Evolutionary conservation across 2,888 invertebrate species (phyloP), one percentile per base, ranked within the genome.

Genomic region (Drosophila tripunctata): DNA sequence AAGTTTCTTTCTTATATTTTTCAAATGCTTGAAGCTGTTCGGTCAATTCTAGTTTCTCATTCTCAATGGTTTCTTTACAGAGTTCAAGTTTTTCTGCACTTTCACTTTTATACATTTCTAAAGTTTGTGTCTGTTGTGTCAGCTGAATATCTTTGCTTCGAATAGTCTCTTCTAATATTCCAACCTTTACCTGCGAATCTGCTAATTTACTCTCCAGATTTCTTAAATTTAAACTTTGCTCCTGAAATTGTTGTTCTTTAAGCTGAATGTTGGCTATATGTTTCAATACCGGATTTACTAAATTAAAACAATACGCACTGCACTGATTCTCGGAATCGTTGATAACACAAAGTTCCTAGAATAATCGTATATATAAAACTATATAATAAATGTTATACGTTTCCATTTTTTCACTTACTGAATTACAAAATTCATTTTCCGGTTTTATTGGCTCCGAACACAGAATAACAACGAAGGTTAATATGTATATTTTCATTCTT

Each of bases 281-380:
- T 5, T 60, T 22, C 1, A 64, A 17, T 8, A 35, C 12, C 2
- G 63, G 40, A 4, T 36, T 3, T n/a, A 64, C 14, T 12, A 54
- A 47, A 10, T 33, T 10, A 15, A 24, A 43, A 51, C 61, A 61
- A 15, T 61, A 61, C 5, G 10, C 38, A 8, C 24, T 27, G 27
- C 62, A 62, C 3, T 24, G n/a, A 4, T 15, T 40, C 30, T 64
- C 52, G 3, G 40, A 41, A 6, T 52, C 6, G 3, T 12, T 24
- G 1, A 60, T 10, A 4, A 30, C 10, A 4, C 1, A 2, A 3
- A 7, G 8, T 1, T 15, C 15, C 47, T 47, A 2, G n/a, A n/a
- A n/a, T n/a, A n/a, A n/a, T n/a, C n/a, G n/a, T n/a, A n/a, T n/a
- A n/a, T n/a, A n/a, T n/a, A n/a, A n/a, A n/a, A 2, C 7, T 2